Conservation (phyloP, 2,888 invertebrate genomes). For the Pediacus dermestoides region DNA sequence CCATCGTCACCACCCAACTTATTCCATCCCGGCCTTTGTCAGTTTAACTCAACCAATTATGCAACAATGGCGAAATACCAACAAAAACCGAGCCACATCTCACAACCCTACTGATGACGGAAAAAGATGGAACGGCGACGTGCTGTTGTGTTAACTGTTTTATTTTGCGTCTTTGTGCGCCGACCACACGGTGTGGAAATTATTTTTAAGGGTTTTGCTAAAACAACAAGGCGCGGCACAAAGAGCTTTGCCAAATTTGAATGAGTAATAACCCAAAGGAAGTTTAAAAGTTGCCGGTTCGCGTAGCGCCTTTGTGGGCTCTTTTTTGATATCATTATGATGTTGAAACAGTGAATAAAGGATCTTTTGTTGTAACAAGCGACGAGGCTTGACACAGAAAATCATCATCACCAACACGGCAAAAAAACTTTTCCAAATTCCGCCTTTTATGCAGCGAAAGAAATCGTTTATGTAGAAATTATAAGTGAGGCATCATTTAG, state of each 20-base stretch:
- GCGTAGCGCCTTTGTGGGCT: constrained; percentile 18
- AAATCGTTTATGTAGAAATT: constrained; percentile 2
- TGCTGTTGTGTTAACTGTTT: constrained; percentile 24
- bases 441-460: constrained; percentile 1
- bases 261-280: constrained; percentile 34
- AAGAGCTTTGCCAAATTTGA: constrained; percentile 37
- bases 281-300: constrained; percentile 32
- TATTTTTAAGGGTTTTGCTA: constrained; percentile 40
- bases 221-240: constrained; percentile 14
- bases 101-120: no score
- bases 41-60: constrained; percentile 37
- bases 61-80: no score
- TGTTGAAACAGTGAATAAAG: no score
- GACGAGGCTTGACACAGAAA: no score
- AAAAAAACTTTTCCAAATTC: no score
- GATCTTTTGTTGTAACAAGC: no score
- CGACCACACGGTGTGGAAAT: constrained; percentile 38
- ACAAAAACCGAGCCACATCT: no score
- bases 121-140: constrained; percentile 1
- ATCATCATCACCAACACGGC: no score
- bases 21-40: constrained; percentile 36
- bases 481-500: constrained; percentile 34
- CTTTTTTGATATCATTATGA: no score
- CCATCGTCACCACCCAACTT: constrained; percentile 28
- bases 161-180: constrained; percentile 41